Conservation (phyloP, 2,888 invertebrate species). For the Drosophila cognata region DNA sequence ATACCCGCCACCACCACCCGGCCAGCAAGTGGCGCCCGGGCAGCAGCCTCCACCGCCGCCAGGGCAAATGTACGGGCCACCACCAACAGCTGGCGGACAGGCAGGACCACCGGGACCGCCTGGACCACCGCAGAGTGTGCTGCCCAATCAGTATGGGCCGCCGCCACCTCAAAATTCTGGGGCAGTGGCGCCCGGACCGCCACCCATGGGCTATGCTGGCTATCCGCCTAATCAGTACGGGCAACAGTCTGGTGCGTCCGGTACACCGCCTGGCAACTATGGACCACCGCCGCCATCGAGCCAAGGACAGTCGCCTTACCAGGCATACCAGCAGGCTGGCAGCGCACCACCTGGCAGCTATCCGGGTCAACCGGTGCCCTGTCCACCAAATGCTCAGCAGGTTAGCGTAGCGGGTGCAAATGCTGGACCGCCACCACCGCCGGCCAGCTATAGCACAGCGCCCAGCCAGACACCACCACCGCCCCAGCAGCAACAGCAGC, state of each 20-base stretch:
- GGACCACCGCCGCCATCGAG: conserved; percentile 83
- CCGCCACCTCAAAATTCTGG: conserved; percentile 74
- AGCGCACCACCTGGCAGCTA: conserved; percentile 77
- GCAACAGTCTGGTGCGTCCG: conserved; percentile 58
- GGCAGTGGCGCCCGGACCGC: conserved; percentile 66
- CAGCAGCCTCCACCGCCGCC: conserved; percentile 85
- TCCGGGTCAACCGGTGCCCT: conserved; percentile 74
- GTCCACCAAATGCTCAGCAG: conserved; percentile 71
- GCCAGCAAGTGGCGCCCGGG: conserved; percentile 70
- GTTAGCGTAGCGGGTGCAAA: conserved; percentile 70
- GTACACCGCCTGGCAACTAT: conserved; percentile 84
- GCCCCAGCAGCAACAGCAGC: conserved; percentile 64
- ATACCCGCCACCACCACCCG: conserved; percentile 85
- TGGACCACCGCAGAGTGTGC: conserved; percentile 75
- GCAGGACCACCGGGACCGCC: conserved; percentile 80
- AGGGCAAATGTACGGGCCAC: conserved; percentile 84
- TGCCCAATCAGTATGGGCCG: conserved; percentile 69
- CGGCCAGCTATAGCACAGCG: conserved; percentile 85
- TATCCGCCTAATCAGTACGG: conserved; percentile 72
- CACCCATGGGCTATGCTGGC: conserved; percentile 75
- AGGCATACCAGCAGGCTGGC: conserved; percentile 83
- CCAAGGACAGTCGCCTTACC: conserved; percentile 85
- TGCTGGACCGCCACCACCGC: conserved; percentile 71
- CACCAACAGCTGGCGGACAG: conserved; percentile 85
- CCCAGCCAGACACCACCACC: conserved; percentile 85